Base-by-base conservation (phyloP, 2,797 vertebrate genomes). In the Crypturellus tataupa region DNA sequence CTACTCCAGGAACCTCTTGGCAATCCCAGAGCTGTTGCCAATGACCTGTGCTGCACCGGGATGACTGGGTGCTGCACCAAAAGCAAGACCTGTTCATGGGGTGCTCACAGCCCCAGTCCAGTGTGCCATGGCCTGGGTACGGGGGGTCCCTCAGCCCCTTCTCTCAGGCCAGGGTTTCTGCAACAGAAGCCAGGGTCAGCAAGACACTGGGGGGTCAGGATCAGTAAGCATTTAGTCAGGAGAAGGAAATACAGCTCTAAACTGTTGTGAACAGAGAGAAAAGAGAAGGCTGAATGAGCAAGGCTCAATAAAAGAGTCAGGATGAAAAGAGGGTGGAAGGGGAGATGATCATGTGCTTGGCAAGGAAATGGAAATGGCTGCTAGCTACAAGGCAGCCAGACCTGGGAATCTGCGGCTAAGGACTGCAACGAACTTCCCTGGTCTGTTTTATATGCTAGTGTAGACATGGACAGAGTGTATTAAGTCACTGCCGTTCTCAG, bases 171-270 rank as follows among this genome's bases (percentile, higher is more conserved):
- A 4, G 58, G 25, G 85, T 19, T 37, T 42, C 73, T 53, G 49
- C 70, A 65, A 27, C 65, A 31, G 25, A 40, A 70, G 31, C 35
- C 58, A 89, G 20, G 6, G 15, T 53, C 63, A 29, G 55, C 40
- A 23, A 7, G 62, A 15, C 21, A 6, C 3, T 23, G 70, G 11
- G 23, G 71, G 67, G 21, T 64, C 60, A 64, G 70, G 49, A 75
- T 68, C 12, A 11, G 20, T 1, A 3, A 14, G 39, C 0, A 0
- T n/a, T 35, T 2, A 4, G 12, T 2, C 2, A 46, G 47, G 44
- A 85, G 23, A 67, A 58, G 59, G 68, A 76, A 95, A 35, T 10
- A 29, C 0, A 76, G 27, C 47, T 75, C 9, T 31, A 67, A 56
- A 7, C 17, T 31, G 25, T 59, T 15, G 37, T 4, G 3, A 17